A percentile compares a stretch with the other conserved stretches of the same genome.
These are phyloP conservation scores for Rhopalosiphum nymphaeae DNA, from an alignment of 2,888 invertebrate species.

Conservation along the genomic window DNA sequence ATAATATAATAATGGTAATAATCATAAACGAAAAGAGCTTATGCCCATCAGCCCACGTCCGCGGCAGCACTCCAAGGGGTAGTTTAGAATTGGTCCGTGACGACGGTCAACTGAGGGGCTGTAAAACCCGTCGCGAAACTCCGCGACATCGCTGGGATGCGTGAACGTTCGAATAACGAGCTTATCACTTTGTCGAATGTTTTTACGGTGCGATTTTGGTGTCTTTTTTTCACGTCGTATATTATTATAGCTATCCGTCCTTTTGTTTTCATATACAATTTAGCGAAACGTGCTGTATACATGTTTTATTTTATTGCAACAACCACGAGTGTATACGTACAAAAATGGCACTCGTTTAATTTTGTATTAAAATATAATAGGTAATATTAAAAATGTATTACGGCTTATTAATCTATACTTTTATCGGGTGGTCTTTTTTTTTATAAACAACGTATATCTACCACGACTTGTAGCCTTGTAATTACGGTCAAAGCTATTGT, in stretches of 20 bases:
- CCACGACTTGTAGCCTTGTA: not conserved
- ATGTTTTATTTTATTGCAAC: not conserved
- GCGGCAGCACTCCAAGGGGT: constrained; percentile 11
- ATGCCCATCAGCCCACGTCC: constrained; percentile 35
- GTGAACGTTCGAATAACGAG: constrained; percentile 6
- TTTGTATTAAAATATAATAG: not conserved
- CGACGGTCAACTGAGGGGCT: constrained; percentile 54
- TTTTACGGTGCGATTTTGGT: constrained; percentile 18
- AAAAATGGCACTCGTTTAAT: not conserved
- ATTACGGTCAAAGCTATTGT: not conserved
- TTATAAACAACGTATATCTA: not conserved
- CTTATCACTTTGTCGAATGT: constrained; percentile 40
- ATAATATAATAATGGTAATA: constrained; percentile 7
- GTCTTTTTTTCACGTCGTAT: not conserved
- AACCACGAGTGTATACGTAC: not conserved
- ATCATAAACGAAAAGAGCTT: constrained; percentile 57
- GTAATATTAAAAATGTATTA: not conserved
- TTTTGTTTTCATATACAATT: not conserved
- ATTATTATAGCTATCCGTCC: not conserved
- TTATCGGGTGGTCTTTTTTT: not conserved
- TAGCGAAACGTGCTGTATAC: not conserved
- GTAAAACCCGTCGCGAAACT: constrained; percentile 27
- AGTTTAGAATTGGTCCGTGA: constrained; percentile 44
- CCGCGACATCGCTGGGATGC: not conserved
- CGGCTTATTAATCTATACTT: not conserved